Evolutionary conservation across 2,888 invertebrate genomes (phyloP), one percentile per base, ranked within the genome.

Genomic region (Scaptomyza reducta): DNA sequence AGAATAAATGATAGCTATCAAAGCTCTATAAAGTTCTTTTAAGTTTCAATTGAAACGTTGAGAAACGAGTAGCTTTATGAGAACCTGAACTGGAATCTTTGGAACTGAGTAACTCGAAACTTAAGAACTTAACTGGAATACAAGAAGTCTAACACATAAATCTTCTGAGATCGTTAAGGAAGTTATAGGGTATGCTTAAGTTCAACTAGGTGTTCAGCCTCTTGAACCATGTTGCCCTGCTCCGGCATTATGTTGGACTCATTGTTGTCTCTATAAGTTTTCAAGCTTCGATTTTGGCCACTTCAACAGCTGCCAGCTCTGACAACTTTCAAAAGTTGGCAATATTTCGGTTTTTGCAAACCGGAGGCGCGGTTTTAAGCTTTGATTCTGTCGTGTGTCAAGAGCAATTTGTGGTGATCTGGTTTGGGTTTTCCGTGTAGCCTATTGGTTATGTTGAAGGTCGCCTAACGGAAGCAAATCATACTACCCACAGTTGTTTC

Each of bases 251-350:
- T 14, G 22, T 27, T 50, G 56, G 44, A 61, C 51, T 59, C n/a
- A 46, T 55, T 55, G 33, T 60, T 63, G 33, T 29, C 46, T 25
- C 42, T 59, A 45, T 38, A 27, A 16, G 27, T 53, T 18, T 47
- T n/a, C 59, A 40, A 22, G 33, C 31, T 45, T 50, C 44, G 9
- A 16, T 67, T 55, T 61, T 62, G 58, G 44, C 60, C 67, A 58
- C 65, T 47, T 45, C 9, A 51, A 41, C 62, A 63, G 70, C 56
- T 53, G 65, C 41, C 27, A 55, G n/a, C n/a, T 40, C 42, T 50
- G 59, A 50, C 84, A 67, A 87, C 87, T 87, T 87, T 87, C 87
- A 84, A 75, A 77, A 45, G 38, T 40, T 38, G 14, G 38, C 14
- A 22, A 5, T 22, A 4, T 22, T 38, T 4, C 59, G 33, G 10